Base-by-base conservation (phyloP, 2,888 invertebrate species). In the Drosophila stalkeri region DNA sequence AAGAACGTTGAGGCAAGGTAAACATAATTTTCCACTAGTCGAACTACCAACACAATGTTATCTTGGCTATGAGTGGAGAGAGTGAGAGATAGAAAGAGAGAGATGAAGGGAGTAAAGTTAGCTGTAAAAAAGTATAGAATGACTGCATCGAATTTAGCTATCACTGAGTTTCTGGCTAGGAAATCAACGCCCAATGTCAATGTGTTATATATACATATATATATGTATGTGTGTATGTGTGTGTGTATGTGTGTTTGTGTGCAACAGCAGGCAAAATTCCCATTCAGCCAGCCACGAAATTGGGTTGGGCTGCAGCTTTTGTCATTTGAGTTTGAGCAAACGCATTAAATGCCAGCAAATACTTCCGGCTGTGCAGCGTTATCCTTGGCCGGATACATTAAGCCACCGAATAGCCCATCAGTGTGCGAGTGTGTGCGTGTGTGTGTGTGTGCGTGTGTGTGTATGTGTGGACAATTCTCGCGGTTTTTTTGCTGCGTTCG, bases 341-440 rank as follows among this genome's bases (percentile, higher is more conserved):
- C 90, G 88, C 90, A 87, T 84, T 84, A 77, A 79, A 79, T 82
- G 69, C 59, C 82, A 68, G 82, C 88, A 79, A 89, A 82, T 79
- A 87, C 82, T 79, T 84, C 90, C 86, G 89, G 75, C 66, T 62
- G 63, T 66, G 69, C 68, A 57, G 43, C 54, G 54, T 41, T 46
- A 61, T 69, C 44, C 80, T 71, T 66, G 76, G 47, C 69, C 89
- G 83, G 87, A 83, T 75, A 76, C 82, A 88, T 82, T 82, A 82
- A 60, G 65, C 54, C 55, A n/a, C 56, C 75, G 55, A 55, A 61
- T 55, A 18, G 49, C 20, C 56, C 57, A 64, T 39, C 52, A 63
- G 47, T 63, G 35, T 35, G 51, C 1, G n/a, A 7, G 23, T 56
- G 61, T 54, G 76, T 46, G 56, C 20, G 61, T 43, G 41, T 27